Percentiles rank a stretch among this genome's conserved stretches.
Conservation (phyloP, 2,113 vertebrate genomes). For the Pyxicephalus adspersus region DNA sequence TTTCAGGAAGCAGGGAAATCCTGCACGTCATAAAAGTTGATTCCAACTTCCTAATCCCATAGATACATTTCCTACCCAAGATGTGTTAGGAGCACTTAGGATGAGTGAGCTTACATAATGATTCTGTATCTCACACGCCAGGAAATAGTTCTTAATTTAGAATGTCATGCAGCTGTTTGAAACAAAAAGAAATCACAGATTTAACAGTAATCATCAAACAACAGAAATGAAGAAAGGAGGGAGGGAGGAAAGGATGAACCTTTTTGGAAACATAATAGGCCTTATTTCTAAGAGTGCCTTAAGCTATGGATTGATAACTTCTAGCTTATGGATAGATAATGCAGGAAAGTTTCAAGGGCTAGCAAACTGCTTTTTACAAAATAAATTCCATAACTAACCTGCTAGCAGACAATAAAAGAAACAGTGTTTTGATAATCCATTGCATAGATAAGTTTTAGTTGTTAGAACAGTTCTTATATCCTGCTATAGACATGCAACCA, state of each 20-base stretch:
- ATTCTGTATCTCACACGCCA: not conserved
- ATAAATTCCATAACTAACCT: too few species aligned
- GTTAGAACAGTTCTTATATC: too few species aligned
- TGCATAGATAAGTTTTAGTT: too few species aligned
- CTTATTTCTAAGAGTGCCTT: too few species aligned
- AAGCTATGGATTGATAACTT: too few species aligned
- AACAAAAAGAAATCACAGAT: not conserved
- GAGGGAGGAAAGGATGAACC: not conserved
- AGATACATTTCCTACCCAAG: not conserved
- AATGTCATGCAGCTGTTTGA: not conserved
- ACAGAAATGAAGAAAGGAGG: not conserved
- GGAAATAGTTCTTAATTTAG: not conserved
- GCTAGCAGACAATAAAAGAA: too few species aligned
- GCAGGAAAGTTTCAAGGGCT: too few species aligned
- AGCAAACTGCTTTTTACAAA: too few species aligned
- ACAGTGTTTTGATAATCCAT: too few species aligned
- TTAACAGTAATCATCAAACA: not conserved
- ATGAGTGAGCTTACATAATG: not conserved
- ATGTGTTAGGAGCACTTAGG: not conserved
- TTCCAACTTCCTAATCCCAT: not conserved
- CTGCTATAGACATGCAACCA: too few species aligned
- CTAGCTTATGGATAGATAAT: too few species aligned
- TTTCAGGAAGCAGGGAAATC: not conserved
- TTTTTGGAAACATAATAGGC: too few species aligned
- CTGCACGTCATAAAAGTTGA: not conserved